Evolutionary conservation across 2,113 vertebrate genomes (phyloP).

Genomic region (Hydrolagus affinis): DNA sequence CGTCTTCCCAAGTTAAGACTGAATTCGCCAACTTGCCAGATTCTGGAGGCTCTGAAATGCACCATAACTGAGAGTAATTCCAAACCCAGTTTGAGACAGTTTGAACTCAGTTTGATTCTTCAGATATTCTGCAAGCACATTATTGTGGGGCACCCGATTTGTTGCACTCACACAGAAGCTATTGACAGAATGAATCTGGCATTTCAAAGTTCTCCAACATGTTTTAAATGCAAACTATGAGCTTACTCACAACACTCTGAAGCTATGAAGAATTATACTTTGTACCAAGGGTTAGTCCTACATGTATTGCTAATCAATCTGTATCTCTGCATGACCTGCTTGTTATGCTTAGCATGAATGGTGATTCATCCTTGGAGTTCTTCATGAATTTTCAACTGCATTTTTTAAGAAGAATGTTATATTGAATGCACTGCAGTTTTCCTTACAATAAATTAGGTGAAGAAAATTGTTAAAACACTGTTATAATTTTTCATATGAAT

Average conservation of each 20-base stretch:
- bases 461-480: neutral
- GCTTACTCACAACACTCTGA: neutral
- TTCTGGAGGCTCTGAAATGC: too few species aligned
- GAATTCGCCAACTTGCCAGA: too few species aligned
- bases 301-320: neutral
- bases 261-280: neutral
- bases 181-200: neutral
- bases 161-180: neutral
- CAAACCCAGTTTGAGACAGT: too few species aligned
- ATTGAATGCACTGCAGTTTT: conserved; percentile 4
- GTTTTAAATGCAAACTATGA: conserved; percentile 5
- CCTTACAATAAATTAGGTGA: neutral
- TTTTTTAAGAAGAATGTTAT: neutral
- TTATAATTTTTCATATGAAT: conserved; percentile 8
- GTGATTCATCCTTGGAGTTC: neutral
- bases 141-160: neutral
- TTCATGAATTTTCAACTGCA: conserved; percentile 1
- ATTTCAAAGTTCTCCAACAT: conserved; percentile 13
- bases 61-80: too few species aligned
- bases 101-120: too few species aligned
- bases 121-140: conserved; percentile 7
- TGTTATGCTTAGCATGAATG: neutral
- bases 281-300: neutral
- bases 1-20: too few species aligned
- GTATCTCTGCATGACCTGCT: neutral